Percentiles rank a stretch among this genome's conserved stretches.
Evolutionary conservation across 2,113 vertebrate species (phyloP).

Genomic region (Myxocyprinus asiaticus): DNA sequence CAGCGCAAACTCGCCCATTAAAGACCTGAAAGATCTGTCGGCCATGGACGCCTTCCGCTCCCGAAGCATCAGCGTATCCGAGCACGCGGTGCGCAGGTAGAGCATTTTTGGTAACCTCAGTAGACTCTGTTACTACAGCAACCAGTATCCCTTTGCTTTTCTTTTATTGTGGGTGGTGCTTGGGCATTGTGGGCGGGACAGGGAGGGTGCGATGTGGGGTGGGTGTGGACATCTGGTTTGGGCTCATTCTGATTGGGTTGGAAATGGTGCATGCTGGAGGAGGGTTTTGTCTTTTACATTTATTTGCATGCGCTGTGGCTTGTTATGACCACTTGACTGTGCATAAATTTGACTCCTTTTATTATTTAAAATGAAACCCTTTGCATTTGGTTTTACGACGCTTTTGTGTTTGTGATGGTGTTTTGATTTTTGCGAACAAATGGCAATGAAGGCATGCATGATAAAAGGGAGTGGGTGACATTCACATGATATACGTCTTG

Average conservation of each 20-base stretch:
- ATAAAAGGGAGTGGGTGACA: slow-evolving; percentile 20
- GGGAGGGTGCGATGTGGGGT: slow-evolving; percentile 55
- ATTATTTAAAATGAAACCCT: slow-evolving; percentile 55
- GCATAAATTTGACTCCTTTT: neutral
- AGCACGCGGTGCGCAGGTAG: slow-evolving; percentile 98
- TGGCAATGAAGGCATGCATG: slow-evolving; percentile 50
- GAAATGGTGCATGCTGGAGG: slow-evolving; percentile 84
- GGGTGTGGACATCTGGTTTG: slow-evolving; percentile 39
- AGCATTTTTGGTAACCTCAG: slow-evolving; percentile 74
- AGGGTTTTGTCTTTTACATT: slow-evolving; percentile 52
- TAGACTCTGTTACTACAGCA: slow-evolving; percentile 55
- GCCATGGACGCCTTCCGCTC: slow-evolving; percentile 97
- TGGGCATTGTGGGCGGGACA: slow-evolving; percentile 52
- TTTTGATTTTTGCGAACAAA: slow-evolving; percentile 46
- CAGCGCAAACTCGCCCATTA: slow-evolving; percentile 94
- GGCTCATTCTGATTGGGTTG: slow-evolving; percentile 29
- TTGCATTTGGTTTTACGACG: slow-evolving; percentile 27
- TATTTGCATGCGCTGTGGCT: slow-evolving; percentile 65
- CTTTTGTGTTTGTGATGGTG: slow-evolving; percentile 47
- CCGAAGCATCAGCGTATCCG: slow-evolving; percentile 99
- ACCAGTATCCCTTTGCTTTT: slow-evolving; percentile 39
- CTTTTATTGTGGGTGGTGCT: slow-evolving; percentile 54
- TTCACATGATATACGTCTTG: slow-evolving; percentile 14
- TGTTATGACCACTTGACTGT: neutral
- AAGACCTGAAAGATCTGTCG: slow-evolving; percentile 95